Percentiles rank a stretch among this genome's conserved stretches.
Evolutionary conservation across 2,113 vertebrate genomes (phyloP).

Genomic region (Callocephalon fimbriatum): DNA sequence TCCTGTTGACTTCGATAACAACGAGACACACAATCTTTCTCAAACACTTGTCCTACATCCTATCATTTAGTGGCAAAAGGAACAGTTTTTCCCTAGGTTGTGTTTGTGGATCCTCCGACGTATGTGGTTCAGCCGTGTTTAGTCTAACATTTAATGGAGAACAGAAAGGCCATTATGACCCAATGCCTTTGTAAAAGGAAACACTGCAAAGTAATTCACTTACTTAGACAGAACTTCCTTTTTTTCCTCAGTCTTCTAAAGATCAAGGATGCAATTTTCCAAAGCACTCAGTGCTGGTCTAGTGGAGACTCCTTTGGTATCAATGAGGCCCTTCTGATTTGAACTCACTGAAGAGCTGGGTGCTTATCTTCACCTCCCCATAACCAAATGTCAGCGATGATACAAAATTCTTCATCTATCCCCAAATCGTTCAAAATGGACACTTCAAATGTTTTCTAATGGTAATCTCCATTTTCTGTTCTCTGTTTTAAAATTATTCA

Average conservation of each 20-base stretch:
- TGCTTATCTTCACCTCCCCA: not conserved
- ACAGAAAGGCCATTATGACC: accelerated
- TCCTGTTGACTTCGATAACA: not conserved
- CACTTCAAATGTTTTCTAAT: not conserved
- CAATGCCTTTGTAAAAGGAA: not conserved
- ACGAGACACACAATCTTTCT: not conserved
- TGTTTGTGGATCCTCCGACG: not conserved
- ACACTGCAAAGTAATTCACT: not conserved
- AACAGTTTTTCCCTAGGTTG: not conserved
- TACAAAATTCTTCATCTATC: not conserved
- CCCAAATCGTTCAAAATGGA: not conserved
- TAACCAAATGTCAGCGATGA: not conserved
- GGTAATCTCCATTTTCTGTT: not conserved
- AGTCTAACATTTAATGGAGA: not conserved
- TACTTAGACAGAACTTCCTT: not conserved
- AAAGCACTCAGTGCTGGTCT: not conserved
- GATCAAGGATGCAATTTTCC: not conserved
- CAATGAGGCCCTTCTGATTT: not conserved
- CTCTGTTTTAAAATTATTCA: not conserved
- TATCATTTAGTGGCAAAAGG: not conserved
- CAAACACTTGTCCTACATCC: not conserved
- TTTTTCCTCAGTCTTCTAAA: not conserved
- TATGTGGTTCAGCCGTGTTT: not conserved
- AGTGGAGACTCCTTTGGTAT: not conserved
- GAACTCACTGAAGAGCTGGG: not conserved